These are phyloP conservation scores for Ceramica pisi DNA, from an alignment of 2,888 invertebrate genomes.

Conservation along the genomic window DNA sequence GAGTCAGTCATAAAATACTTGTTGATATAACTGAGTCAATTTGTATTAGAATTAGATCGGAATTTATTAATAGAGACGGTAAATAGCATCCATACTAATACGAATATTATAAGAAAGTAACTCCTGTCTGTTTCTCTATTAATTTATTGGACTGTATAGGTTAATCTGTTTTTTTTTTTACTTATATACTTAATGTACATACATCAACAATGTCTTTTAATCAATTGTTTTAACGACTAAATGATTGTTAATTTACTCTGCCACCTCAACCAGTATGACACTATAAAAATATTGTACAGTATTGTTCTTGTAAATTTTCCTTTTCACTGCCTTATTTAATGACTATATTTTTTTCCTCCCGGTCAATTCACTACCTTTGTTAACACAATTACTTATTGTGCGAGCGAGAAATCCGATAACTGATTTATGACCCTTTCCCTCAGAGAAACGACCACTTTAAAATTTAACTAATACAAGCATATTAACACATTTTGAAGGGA, in stretches of 20 bases:
- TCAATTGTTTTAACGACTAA: too few relatives aligned
- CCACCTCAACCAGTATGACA: too few relatives aligned
- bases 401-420: not conserved
- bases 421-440: conserved; percentile 1
- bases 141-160: too few relatives aligned
- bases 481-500: conserved; percentile 46
- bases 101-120: too few relatives aligned
- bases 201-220: too few relatives aligned
- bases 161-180: too few relatives aligned
- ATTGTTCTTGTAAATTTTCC: not conserved
- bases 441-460: not conserved
- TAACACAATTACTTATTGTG: not conserved
- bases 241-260: too few relatives aligned
- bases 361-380: too few relatives aligned
- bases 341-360: too few relatives aligned
- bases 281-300: too few relatives aligned
- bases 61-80: not conserved
- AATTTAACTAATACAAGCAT: conserved; percentile 31
- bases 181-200: too few relatives aligned
- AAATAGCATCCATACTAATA: not conserved
- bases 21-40: conserved; percentile 28
- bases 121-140: too few relatives aligned
- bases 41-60: conserved; percentile 25
- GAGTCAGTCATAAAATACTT: conserved; percentile 28
- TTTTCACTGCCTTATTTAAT: not conserved